These are phyloP conservation scores for Phalloptychus januarius DNA, from an alignment of 2,797 vertebrate genomes.

Conservation along the genomic window DNA sequence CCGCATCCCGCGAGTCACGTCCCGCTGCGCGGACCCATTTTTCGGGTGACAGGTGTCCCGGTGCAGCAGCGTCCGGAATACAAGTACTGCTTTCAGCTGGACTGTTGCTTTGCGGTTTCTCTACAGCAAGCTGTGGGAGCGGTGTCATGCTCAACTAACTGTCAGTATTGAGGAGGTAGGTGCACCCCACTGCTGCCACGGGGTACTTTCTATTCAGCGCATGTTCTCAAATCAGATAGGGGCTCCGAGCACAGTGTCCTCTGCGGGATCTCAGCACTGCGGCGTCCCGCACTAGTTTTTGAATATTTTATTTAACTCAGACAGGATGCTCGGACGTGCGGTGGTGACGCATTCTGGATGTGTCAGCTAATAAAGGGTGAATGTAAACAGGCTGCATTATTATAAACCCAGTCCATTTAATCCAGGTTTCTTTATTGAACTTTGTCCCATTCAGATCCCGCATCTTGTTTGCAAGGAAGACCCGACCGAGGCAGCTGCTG, in stretches of 20 bases:
- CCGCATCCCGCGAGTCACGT: conserved; percentile 50
- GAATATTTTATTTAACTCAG: conserved; percentile 35
- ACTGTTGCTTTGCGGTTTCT: conserved; percentile 61
- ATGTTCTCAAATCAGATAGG: conserved; percentile 50
- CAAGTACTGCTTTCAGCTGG: conserved; percentile 45
- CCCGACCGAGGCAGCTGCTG: background rate
- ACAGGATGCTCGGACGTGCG: background rate
- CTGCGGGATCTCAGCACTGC: conserved; percentile 66
- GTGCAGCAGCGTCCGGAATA: conserved; percentile 47
- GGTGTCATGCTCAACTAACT: conserved; percentile 22
- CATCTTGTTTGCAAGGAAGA: background rate
- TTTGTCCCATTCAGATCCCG: background rate
- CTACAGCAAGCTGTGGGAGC: conserved; percentile 53
- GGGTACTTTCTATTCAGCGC: conserved; percentile 62
- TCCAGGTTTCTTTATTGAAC: background rate
- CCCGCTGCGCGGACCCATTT: conserved; percentile 20
- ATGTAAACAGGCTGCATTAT: conserved; percentile 14
- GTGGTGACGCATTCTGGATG: conserved; percentile 32
- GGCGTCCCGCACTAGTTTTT: conserved; percentile 53
- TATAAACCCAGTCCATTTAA: background rate
- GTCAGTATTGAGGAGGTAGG: conserved; percentile 55
- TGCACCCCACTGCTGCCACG: conserved; percentile 38
- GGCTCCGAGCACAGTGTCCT: conserved; percentile 51
- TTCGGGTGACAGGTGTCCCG: conserved; percentile 48
- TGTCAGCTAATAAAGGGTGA: conserved; percentile 35